A percentile compares a stretch with the other conserved stretches of the same genome.
These are phyloP conservation scores for Neria commutata DNA, from an alignment of 2,888 invertebrate species.

Conservation along the genomic window DNA sequence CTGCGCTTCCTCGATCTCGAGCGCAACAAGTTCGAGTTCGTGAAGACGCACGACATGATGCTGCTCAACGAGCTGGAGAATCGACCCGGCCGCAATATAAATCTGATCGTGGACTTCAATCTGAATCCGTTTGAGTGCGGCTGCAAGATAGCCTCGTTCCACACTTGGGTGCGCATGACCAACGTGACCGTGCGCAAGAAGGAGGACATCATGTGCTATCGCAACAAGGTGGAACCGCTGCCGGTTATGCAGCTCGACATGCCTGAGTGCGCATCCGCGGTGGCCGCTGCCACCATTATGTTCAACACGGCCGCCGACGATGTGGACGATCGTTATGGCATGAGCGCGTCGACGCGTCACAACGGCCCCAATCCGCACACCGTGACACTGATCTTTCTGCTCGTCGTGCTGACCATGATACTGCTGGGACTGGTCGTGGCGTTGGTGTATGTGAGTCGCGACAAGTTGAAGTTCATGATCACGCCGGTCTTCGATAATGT, in stretches of 20 bases:
- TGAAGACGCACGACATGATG: slow-evolving; percentile 66
- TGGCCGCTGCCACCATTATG: slow-evolving; percentile 51
- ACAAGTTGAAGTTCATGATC: slow-evolving; percentile 66
- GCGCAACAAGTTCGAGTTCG: slow-evolving; percentile 68
- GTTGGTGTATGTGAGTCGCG: slow-evolving; percentile 69
- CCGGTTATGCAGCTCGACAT: slow-evolving; percentile 50
- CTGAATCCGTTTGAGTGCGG: slow-evolving; percentile 76
- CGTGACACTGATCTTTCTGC: slow-evolving; percentile 61
- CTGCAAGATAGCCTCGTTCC: slow-evolving; percentile 67
- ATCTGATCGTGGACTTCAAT: slow-evolving; percentile 69
- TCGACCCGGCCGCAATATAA: slow-evolving; percentile 54
- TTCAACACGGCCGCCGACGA: slow-evolving; percentile 43
- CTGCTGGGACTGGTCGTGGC: slow-evolving; percentile 66
- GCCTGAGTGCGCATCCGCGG: slow-evolving; percentile 49
- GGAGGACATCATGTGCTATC: slow-evolving; percentile 65
- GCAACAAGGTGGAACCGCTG: slow-evolving; percentile 46
- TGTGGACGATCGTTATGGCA: slow-evolving; percentile 45
- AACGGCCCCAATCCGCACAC: slow-evolving; percentile 49
- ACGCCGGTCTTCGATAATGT: slow-evolving; percentile 70
- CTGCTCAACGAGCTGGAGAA: slow-evolving; percentile 66
- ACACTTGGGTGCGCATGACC: slow-evolving; percentile 70
- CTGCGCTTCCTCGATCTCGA: slow-evolving; percentile 73
- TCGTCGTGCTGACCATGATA: slow-evolving; percentile 65
- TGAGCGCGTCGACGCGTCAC: slow-evolving; percentile 1
- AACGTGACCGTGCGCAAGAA: slow-evolving; percentile 67